Conservation (phyloP, 2,797 vertebrate species). For the Avahi laniger region DNA sequence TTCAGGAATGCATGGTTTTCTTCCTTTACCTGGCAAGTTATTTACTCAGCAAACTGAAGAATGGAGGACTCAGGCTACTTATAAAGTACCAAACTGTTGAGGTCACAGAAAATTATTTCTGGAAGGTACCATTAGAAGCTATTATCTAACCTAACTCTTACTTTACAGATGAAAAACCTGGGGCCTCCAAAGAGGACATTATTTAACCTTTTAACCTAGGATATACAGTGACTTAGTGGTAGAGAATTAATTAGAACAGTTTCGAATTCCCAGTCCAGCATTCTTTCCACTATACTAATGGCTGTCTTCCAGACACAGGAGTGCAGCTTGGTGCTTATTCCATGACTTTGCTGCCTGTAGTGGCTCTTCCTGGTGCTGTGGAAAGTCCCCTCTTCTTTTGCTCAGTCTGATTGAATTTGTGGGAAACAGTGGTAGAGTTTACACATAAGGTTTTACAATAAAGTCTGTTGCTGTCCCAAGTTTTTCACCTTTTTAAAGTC, state of each 20-base stretch:
- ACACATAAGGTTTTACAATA: conserved; percentile 26
- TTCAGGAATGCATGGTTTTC: background rate
- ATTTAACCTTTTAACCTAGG: background rate
- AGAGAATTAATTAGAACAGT: background rate
- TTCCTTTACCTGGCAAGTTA: background rate
- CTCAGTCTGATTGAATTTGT: conserved; percentile 49
- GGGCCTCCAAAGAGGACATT: background rate
- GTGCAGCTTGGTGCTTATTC: background rate
- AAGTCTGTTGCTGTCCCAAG: background rate
- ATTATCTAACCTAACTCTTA: background rate
- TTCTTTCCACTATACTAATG: conserved; percentile 19
- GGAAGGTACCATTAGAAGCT: background rate
- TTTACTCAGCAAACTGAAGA: conserved; percentile 32
- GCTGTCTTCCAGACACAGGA: background rate
- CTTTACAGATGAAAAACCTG: background rate
- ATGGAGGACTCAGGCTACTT: background rate
- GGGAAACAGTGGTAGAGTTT: conserved; percentile 63
- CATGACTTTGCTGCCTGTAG: background rate
- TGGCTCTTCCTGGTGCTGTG: background rate
- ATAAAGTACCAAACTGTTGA: background rate
- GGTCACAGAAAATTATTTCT: conserved; percentile 37
- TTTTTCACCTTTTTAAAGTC: background rate
- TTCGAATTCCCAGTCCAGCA: background rate
- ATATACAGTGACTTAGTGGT: background rate
- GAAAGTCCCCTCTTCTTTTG: background rate